These are phyloP conservation scores for Chaetodon auriga DNA, from an alignment of 2,113 vertebrate species.

Conservation along the genomic window DNA sequence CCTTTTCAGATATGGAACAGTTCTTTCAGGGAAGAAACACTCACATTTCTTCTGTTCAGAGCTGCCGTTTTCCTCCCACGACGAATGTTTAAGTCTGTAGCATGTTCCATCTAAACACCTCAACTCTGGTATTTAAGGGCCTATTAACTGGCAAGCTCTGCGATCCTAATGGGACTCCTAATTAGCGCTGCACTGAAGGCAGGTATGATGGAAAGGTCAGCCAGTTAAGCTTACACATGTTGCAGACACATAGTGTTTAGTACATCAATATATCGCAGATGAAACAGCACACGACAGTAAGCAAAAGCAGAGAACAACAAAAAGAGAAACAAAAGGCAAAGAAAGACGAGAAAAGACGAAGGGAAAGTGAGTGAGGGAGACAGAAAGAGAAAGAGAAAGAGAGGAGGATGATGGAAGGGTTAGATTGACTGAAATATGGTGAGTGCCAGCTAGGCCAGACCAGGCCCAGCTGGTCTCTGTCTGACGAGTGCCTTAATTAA, in stretches of 20 bases:
- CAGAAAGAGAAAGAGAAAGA: not conserved
- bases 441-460: slow-evolving; percentile 74
- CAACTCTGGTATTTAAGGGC: slow-evolving; percentile 48
- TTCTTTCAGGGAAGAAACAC: not conserved
- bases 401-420: slow-evolving; percentile 11
- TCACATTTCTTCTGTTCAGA: not conserved
- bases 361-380: slow-evolving; percentile 2
- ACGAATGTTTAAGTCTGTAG: slow-evolving; percentile 4
- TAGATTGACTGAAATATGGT: slow-evolving; percentile 64
- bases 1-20: not conserved
- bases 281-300: not conserved
- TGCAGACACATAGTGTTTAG: not conserved
- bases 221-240: slow-evolving; percentile 27
- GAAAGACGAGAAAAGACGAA: not conserved
- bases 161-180: slow-evolving; percentile 54
- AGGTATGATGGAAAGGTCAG: slow-evolving; percentile 62
- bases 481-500: slow-evolving; percentile 83
- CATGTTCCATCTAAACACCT: slow-evolving; percentile 24
- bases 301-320: not conserved
- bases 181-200: slow-evolving; percentile 62
- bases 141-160: slow-evolving; percentile 45
- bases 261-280: not conserved
- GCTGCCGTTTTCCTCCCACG: slow-evolving; percentile 13
- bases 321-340: not conserved
- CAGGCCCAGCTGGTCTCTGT: slow-evolving; percentile 81